phyloP scores from a whole-genome alignment of 2,888 invertebrate genomes.

The Melanchra persicariae region DNA sequence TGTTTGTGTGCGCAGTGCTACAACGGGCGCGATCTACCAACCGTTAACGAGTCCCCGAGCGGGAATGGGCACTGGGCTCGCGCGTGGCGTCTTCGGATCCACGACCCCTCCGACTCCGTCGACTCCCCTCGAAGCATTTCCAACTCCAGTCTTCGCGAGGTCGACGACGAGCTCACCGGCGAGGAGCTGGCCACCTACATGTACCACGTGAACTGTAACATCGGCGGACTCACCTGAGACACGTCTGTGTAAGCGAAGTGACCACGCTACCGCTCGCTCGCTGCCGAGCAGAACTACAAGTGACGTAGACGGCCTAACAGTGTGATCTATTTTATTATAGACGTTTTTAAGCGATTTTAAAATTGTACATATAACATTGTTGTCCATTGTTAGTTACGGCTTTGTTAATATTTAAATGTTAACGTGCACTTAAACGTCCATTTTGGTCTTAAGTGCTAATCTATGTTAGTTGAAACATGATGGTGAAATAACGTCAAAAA shows the following conservation, averaged over 20 bases:
- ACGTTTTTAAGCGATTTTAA: constrained; percentile 56
- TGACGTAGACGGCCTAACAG: constrained; percentile 60
- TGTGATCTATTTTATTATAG: constrained; percentile 58
- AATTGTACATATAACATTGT: constrained; percentile 54
- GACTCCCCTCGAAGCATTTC: constrained; percentile 92
- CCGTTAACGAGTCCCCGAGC: constrained; percentile 83
- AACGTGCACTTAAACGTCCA: constrained; percentile 51
- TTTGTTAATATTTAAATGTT: constrained; percentile 58
- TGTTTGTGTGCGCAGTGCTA: constrained; percentile 76
- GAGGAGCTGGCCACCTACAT: constrained; percentile 93
- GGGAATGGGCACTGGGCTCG: constrained; percentile 83
- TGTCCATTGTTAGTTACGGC: constrained; percentile 62
- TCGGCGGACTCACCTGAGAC: constrained; percentile 86
- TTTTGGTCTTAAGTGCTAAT: constrained; percentile 57
- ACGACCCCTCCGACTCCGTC: constrained; percentile 83
- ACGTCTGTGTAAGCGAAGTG: constrained; percentile 76
- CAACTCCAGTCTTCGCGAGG: constrained; percentile 94
- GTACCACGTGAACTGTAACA: constrained; percentile 92
- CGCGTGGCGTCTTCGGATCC: constrained; percentile 76
- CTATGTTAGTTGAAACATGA: constrained; percentile 51
- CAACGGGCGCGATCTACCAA: constrained; percentile 80
- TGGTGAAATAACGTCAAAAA: constrained; percentile 33
- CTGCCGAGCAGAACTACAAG: constrained; percentile 53
- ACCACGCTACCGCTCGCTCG: constrained; percentile 43
- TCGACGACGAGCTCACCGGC: constrained; percentile 93